Evolutionary conservation across 30 jellyfish, hydroid and myxozoan genomes (phyloP), one percentile per base, ranked within the genome.

Genomic region (Mastigias papua): DNA sequence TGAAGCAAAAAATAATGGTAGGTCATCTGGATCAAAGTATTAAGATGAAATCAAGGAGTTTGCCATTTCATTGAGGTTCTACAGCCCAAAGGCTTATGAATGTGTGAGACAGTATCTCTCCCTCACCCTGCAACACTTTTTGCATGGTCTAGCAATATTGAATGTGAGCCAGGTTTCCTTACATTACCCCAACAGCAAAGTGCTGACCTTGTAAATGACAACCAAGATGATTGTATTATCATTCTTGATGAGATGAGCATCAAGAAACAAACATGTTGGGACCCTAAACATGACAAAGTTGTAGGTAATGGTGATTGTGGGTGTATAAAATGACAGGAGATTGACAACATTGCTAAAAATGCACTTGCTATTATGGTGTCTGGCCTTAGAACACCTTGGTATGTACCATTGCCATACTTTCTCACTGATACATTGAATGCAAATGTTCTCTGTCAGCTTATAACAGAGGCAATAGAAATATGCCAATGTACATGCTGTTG

Each of bases 151-250:
- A 16, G 13, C 11, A 82, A 82, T 48, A 67, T 82, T n/a, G 27
- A 82, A 15, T 66, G 88, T 65, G 88, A 82, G 34, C 92, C 87
- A 10, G 88, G 89, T 34, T 82, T 82, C 42, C 84, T 80, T 26
- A 64, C 27, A 61, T 25, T 23, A 34, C 48, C 88, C 2, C 48
- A 58, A 23, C 87, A 22, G 23, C 21, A 60, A 8, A 31, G 23
- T 46, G 61, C 26, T 32, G 42, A 35, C 23, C 21, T 8, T 19
- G 88, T 69, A 16, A 50, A 82, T 5, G 42, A 34, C 0, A 76
- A 64, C 34, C 46, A 63, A 22, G 20, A 27, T 7, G 92, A 69
- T 49, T 65, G 87, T 32, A 51, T 69, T 5, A 22, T 82, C 8
- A 27, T 82, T 5, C 11, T 80, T 15, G 92, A 82, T 50, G 92